Evolutionary conservation across 92 coral and sea anemone genomes (phyloP), one percentile per base, ranked within the genome.

Genomic region (Virgularia gustaviana): DNA sequence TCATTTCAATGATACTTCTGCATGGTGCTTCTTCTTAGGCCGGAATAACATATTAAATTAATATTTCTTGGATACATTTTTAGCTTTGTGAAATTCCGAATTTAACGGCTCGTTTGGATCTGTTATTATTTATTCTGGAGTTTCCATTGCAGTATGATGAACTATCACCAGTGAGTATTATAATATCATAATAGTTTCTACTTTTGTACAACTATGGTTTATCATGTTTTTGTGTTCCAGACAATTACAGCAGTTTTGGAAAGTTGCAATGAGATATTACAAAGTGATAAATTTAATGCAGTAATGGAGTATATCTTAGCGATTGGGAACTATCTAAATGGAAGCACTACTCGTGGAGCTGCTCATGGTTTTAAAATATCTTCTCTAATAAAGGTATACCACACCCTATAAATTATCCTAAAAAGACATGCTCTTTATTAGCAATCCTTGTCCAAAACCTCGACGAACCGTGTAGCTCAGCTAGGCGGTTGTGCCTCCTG

Each of bases 291-390:
- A 51, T 89, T 89, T 71, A 78, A 75, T 51, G 73, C 79, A 7
- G 85, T 84, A 57, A 73, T 92, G 66, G 96, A 89, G 71, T 92
- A 92, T 62, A 86, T 92, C 23, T 61, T 92, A 60, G 89, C 98
- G 33, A 87, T 92, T 56, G 98, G 98, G 0, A 92, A 92, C 67
- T 89, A 89, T 65, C 77, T 92, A n/a, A 92, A 92, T 72, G 83
- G 87, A 12, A 91, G 96, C 0, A 86, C 96, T 6, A 92, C 85
- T 71, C 81, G 88, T 57, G 98, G 92, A 36, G 89, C 82, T 0
- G 96, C 96, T 0, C 81, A 89, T 75, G 98, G 98, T 20, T 86
- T 92, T 45, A 85, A 86, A 70, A 86, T 92, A 49, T 73, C 89
- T 4, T 79, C 92, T 3, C 75, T 92, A 12, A 86, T 94, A 7